Base-by-base conservation (phyloP, 2,888 invertebrate species). In the Ochropacha duplaris region DNA sequence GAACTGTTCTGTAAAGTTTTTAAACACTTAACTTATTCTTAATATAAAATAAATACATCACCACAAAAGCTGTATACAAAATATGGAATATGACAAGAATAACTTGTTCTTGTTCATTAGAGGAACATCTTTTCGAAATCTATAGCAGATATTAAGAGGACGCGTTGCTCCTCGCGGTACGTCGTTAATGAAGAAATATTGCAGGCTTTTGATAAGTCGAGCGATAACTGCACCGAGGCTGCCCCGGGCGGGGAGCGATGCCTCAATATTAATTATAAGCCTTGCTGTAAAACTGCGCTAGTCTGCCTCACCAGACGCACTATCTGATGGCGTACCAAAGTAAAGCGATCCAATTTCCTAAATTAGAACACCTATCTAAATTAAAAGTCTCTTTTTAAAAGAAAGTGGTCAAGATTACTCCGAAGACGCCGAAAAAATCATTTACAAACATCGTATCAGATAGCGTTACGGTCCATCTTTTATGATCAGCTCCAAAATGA, bases 171-270 rank as follows among this genome's bases (percentile, higher is more conserved):
- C 74, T 78, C 78, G 68, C 81, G 79, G 78, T 78, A 74, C 78
- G 83, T 86, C 81, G 83, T 88, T 90, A 90, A 90, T 92, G 90
- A 91, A 90, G 90, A 91, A 91, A 91, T 91, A 91, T 90, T 84
- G 87, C 88, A 68, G 72, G 80, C 77, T 79, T 81, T 81, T 83
- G 89, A 90, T 91, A 88, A 86, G 78, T 76, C 77, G 72, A 69
- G 68, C 79, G 90, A 90, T 90, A 90, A 81, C 73, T 69, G 74
- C 76, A 72, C 72, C 19, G 44, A 36, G 44, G 70, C 79, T 77
- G 79, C 82, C 81, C 75, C 76, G 72, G 71, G 80, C 77, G 69
- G 66, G 69, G 64, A 71, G 74, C 72, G 70, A 72, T 64, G 72
- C 71, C 79, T 72, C 75, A 68, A 79, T 84, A 85, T 86, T 89